A percentile compares a stretch with the other conserved stretches of the same genome.
Conservation (phyloP, 2,888 invertebrate species). For the Lasioglossum vierecki region DNA sequence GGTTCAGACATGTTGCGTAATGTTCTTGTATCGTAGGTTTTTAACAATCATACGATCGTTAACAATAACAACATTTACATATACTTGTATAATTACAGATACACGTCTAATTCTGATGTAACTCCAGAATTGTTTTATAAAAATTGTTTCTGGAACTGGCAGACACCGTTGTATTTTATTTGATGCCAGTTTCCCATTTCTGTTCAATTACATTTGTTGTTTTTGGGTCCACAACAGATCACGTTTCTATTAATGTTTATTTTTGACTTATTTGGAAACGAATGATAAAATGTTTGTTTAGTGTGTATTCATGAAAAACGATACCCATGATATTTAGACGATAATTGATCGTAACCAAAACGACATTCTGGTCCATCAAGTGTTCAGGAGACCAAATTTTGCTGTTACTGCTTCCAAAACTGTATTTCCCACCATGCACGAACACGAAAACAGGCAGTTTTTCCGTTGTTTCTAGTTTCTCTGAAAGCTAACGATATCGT, state of each 20-base stretch:
- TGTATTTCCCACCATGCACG: constrained; percentile 75
- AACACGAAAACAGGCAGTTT: constrained; percentile 77
- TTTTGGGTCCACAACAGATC: neutral
- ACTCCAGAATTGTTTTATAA: neutral
- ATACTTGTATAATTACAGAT: too few relatives aligned
- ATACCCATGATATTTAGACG: constrained; percentile 79
- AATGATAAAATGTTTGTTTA: too few relatives aligned
- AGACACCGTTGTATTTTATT: neutral
- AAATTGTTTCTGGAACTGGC: neutral
- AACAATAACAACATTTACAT: too few relatives aligned
- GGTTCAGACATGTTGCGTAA: too few relatives aligned
- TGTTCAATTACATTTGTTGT: neutral
- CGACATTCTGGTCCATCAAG: constrained; percentile 75
- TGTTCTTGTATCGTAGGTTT: too few relatives aligned
- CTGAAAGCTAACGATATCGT: constrained; percentile 48
- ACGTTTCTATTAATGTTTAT: too few relatives aligned
- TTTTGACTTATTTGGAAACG: too few relatives aligned
- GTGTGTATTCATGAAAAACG: neutral
- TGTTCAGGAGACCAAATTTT: constrained; percentile 72
- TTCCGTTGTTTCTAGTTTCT: neutral
- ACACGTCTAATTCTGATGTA: neutral
- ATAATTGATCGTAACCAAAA: constrained; percentile 79
- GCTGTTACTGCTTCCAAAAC: constrained; percentile 72
- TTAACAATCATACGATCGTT: too few relatives aligned
- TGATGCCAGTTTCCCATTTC: too few relatives aligned